Evolutionary conservation across 2,113 vertebrate genomes (phyloP).

Genomic region (Gopherus evgoodei): DNA sequence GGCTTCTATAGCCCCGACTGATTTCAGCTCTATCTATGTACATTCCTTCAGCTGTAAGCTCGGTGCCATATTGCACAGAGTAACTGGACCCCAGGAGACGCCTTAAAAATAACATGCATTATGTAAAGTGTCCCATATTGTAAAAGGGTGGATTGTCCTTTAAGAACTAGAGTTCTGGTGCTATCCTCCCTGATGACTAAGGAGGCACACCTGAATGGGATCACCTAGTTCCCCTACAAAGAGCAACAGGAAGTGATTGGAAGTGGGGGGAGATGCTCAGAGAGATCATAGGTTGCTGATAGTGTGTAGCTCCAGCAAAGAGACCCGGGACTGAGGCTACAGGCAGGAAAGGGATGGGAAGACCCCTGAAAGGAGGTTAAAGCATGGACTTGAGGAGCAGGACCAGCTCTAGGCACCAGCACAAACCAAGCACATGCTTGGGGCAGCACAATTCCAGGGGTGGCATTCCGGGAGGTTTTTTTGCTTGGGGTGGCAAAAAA

Average conservation of each 20-base stretch:
- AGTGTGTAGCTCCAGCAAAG: neutral
- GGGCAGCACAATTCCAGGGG: too few species aligned
- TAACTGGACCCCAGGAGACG: slow-evolving; percentile 28
- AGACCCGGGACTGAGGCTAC: neutral
- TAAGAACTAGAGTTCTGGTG: neutral
- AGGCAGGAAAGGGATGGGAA: neutral
- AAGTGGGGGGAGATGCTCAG: neutral
- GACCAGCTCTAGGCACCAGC: too few species aligned
- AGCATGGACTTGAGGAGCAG: neutral
- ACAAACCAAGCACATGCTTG: too few species aligned
- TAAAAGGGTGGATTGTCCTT: neutral
- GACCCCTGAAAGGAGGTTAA: neutral
- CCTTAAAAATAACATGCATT: slow-evolving; percentile 24
- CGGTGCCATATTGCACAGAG: slow-evolving; percentile 38
- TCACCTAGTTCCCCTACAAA: neutral
- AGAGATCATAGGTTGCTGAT: neutral
- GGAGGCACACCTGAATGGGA: neutral
- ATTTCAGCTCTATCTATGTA: slow-evolving; percentile 42
- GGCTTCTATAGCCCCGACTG: slow-evolving; percentile 47
- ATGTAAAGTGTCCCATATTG: neutral
- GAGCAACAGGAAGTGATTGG: neutral
- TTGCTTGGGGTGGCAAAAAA: too few species aligned
- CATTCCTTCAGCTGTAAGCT: slow-evolving; percentile 3
- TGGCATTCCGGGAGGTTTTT: too few species aligned
- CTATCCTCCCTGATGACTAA: neutral